These are phyloP conservation scores for Mionectes olivaceus DNA, from an alignment of 2,797 vertebrate species.

Conservation along the genomic window DNA sequence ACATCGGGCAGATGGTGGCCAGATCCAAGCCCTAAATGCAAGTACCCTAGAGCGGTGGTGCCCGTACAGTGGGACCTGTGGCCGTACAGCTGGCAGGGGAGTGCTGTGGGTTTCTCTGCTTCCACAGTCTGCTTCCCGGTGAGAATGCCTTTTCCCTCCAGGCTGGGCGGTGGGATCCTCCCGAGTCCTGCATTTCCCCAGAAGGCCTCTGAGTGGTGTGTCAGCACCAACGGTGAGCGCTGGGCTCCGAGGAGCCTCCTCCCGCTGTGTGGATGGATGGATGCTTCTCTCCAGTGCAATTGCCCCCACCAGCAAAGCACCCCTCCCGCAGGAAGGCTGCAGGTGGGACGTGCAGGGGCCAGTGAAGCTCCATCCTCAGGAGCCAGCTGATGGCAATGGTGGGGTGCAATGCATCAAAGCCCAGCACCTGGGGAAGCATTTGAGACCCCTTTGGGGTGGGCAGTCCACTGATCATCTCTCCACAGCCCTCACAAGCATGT, in stretches of 20 bases:
- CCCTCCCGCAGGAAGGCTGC: background rate
- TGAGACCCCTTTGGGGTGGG: background rate
- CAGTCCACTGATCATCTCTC: background rate
- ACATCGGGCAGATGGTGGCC: background rate
- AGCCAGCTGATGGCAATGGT: background rate
- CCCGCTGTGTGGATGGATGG: background rate
- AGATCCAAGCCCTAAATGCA: accelerated
- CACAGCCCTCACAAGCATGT: accelerated
- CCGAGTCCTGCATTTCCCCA: slow-evolving; percentile 72
- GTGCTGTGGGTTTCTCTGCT: background rate
- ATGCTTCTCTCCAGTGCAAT: background rate
- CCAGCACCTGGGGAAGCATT: background rate
- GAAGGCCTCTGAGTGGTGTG: slow-evolving; percentile 79
- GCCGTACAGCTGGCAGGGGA: accelerated
- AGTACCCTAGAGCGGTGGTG: background rate
- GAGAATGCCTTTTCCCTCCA: accelerated
- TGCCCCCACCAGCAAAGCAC: background rate
- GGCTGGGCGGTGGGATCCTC: background rate
- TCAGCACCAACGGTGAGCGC: slow-evolving; percentile 41
- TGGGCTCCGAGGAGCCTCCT: background rate
- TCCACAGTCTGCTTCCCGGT: accelerated
- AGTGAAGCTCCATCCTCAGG: background rate
- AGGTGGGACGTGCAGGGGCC: background rate
- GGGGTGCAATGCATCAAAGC: background rate
- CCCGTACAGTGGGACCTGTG: accelerated